Conservation (phyloP, 2,113 vertebrate genomes). For the Chaetodon auriga region DNA sequence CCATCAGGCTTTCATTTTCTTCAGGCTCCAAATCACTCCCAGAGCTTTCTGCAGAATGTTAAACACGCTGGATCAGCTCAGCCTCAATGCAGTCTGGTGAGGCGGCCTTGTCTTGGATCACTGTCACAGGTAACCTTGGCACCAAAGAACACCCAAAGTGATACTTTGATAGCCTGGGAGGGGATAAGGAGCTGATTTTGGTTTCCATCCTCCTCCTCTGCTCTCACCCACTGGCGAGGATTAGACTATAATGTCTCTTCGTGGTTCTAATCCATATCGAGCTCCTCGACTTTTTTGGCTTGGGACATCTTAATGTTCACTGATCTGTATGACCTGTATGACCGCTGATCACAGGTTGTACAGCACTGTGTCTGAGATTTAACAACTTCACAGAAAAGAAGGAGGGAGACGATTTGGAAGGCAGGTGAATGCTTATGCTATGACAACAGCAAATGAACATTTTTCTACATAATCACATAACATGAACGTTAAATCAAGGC, state of each 20-base stretch:
- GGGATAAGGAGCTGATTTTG: conserved; percentile 20
- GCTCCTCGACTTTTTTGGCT: conserved; percentile 17
- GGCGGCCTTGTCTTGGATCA: conserved; percentile 10
- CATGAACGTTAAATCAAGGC: background rate
- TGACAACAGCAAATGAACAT: too few relatives aligned
- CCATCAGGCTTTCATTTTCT: conserved; percentile 52
- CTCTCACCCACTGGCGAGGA: conserved; percentile 34
- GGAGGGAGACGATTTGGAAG: background rate
- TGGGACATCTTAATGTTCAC: conserved; percentile 11
- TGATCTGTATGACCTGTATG: background rate
- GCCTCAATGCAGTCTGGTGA: conserved; percentile 23
- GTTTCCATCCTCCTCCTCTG: conserved; percentile 26
- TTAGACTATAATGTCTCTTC: conserved; percentile 29
- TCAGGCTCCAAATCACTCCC: conserved; percentile 18
- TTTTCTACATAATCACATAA: background rate
- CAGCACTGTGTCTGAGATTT: too few relatives aligned
- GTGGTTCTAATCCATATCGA: conserved; percentile 26
- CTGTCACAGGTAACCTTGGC: conserved; percentile 33
- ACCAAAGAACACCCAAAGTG: conserved; percentile 17
- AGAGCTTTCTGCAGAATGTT: conserved; percentile 52
- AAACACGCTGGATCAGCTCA: conserved; percentile 36
- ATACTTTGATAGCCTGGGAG: conserved; percentile 13
- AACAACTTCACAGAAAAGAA: background rate
- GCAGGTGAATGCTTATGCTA: background rate
- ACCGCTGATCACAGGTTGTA: background rate